Evolutionary conservation across 2,888 invertebrate genomes (phyloP), one percentile per base, ranked within the genome.

Genomic region (Tetropium fuscum): DNA sequence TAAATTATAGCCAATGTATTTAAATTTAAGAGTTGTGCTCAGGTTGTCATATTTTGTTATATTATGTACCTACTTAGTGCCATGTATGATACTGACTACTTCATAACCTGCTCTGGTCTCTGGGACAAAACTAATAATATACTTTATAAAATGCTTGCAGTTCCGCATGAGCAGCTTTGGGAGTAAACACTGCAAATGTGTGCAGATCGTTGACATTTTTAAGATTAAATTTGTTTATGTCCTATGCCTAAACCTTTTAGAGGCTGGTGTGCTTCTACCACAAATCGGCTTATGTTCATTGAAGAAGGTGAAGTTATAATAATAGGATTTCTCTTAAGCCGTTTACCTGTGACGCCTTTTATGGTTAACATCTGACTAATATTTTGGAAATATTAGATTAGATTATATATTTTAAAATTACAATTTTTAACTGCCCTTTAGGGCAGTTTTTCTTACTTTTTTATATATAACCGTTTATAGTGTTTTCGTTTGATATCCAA

Each of bases 261-360:
- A 10, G 32, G 19, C 30, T 30, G 22, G 27, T 10, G 18, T 1
- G 47, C 32, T 34, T 47, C 19, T 34, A 19, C 34, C 32, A 47
- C 27, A 53, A 58, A 58, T 58, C 58, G 44, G 58, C 58, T 58
- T 58, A 58, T 5, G 30, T 19, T 38, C 20, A 41, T 51, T 41
- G 47, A 49, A 57, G 44, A 40, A 27, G 40, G 20, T 27, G 22
- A n/a, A n/a, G n/a, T n/a, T n/a, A n/a, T n/a, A n/a, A 58, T 53
- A 58, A 58, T 53, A 25, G 45, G 53, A 44, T 57, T 53, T 30
- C 10, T 44, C 53, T 20, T 53, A 53, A 58, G 53, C 58, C 53
- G 53, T 58, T 58, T 58, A 58, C 58, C 53, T 53, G 51, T 36
- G 30, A 53, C 20, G 22, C 44, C 13, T 25, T 53, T n/a, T 45